A percentile compares a stretch with the other conserved stretches of the same genome.
These are phyloP conservation scores for Rhagoletis pomonella DNA, from an alignment of 1,140 invertebrate genomes.

Conservation along the genomic window DNA sequence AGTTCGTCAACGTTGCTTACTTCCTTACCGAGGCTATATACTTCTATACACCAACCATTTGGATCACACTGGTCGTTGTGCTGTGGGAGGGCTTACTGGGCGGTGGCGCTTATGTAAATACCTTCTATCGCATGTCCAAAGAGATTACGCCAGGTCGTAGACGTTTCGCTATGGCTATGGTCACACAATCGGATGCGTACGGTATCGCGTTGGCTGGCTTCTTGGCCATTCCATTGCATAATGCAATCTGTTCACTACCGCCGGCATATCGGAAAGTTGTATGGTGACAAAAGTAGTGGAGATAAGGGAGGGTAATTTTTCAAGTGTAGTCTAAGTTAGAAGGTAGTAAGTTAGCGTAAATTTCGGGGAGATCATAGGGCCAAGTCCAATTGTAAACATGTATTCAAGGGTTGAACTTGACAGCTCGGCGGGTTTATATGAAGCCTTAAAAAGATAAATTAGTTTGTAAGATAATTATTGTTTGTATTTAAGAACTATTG, in stretches of 20 bases:
- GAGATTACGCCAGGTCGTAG: slow-evolving; percentile 79
- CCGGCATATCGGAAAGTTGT: slow-evolving; percentile 65
- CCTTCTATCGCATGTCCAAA: slow-evolving; percentile 85
- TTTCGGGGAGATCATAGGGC: too few relatives aligned
- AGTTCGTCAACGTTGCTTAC: slow-evolving; percentile 82
- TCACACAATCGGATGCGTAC: slow-evolving; percentile 83
- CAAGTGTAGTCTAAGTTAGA: slow-evolving; percentile 32
- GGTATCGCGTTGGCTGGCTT: slow-evolving; percentile 85
- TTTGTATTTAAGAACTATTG: too few relatives aligned
- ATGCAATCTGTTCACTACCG: slow-evolving; percentile 81
- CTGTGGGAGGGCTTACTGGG: slow-evolving; percentile 90
- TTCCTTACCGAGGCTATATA: slow-evolving; percentile 82
- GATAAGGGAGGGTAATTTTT: background rate
- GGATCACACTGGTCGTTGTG: slow-evolving; percentile 83
- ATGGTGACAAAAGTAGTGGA: slow-evolving; percentile 61
- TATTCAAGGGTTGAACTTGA: too few relatives aligned
- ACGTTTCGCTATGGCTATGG: slow-evolving; percentile 82
- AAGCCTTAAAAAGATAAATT: too few relatives aligned
- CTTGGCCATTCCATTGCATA: slow-evolving; percentile 84
- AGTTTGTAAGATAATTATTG: too few relatives aligned
- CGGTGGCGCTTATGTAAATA: slow-evolving; percentile 92
- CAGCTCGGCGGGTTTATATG: too few relatives aligned
- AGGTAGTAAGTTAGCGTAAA: background rate
- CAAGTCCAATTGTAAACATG: too few relatives aligned
- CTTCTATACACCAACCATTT: slow-evolving; percentile 84